Conservation (phyloP, 2,888 invertebrate genomes). For the Bedellia somnulentella region DNA sequence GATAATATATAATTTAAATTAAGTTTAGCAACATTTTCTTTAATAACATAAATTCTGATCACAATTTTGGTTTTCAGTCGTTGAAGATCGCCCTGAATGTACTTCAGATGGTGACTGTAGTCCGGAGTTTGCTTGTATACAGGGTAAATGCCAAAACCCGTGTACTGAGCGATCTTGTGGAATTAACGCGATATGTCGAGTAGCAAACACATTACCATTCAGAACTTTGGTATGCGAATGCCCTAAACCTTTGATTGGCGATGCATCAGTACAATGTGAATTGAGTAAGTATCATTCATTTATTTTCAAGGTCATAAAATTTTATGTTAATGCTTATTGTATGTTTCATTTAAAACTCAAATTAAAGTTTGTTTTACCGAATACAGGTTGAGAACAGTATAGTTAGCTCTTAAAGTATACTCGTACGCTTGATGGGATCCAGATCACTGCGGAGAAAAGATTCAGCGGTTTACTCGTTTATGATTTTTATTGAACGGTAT, state of each 20-base stretch:
- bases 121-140: conserved; percentile 82
- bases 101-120: conserved; percentile 81
- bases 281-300: conserved; percentile 62
- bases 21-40: no score
- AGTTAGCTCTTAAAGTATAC: no score
- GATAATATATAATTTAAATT: no score
- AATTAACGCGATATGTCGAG: conserved; percentile 76
- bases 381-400: no score
- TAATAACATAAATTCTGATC: neutral
- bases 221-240: conserved; percentile 89
- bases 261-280: conserved; percentile 82
- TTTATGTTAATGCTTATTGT: no score
- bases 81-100: conserved; percentile 67
- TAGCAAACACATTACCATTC: conserved; percentile 83
- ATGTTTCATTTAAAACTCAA: no score
- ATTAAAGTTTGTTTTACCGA: no score
- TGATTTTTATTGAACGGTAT: no score
- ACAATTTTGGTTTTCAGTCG: conserved; percentile 22
- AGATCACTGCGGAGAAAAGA: no score
- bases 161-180: conserved; percentile 82
- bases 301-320: neutral
- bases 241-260: conserved; percentile 78
- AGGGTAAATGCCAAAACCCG: conserved; percentile 77
- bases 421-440: no score
- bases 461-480: no score